A percentile compares a stretch with the other conserved stretches of the same genome.
Conservation (phyloP, 2,113 vertebrate genomes). For the Pantherophis guttatus region DNA sequence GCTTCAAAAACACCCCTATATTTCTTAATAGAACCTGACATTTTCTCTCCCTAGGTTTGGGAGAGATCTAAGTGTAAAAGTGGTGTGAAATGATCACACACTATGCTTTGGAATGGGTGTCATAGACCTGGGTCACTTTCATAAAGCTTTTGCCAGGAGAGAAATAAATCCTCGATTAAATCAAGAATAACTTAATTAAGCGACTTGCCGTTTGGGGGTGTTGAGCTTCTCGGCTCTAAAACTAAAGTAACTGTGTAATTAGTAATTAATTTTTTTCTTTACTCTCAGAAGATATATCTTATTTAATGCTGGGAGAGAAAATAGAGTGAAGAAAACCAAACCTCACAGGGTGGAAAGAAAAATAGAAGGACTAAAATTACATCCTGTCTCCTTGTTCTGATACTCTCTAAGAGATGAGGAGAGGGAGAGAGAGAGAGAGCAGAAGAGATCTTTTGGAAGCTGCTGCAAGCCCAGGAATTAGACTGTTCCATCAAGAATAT, state of each 20-base stretch:
- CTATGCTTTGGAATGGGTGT: conserved; percentile 43
- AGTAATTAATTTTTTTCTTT: conserved; percentile 63
- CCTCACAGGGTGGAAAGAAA: not conserved
- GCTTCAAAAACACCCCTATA: conserved; percentile 43
- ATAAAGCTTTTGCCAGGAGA: conserved; percentile 42
- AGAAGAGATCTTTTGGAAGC: not conserved
- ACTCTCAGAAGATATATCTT: conserved; percentile 53
- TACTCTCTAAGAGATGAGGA: conserved; percentile 6
- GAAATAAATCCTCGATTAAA: conserved; percentile 37
- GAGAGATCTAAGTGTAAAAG: conserved; percentile 53
- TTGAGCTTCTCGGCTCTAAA: conserved; percentile 49
- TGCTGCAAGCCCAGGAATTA: not conserved
- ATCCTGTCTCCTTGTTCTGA: conserved; percentile 30
- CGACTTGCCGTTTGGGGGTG: not conserved
- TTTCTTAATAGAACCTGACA: conserved; percentile 57
- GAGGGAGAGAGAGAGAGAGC: not conserved
- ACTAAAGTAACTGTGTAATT: conserved; percentile 65
- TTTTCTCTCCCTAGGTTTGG: conserved; percentile 50
- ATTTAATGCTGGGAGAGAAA: conserved; percentile 36
- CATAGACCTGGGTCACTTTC: conserved; percentile 45
- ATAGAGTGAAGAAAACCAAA: not conserved
- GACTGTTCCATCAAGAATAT: not conserved
- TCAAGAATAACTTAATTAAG: conserved; percentile 49
- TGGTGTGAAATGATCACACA: conserved; percentile 60
- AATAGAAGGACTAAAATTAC: conserved; percentile 9